Conservation (phyloP, 2,113 vertebrate species). For the Philantomba maxwellii region DNA sequence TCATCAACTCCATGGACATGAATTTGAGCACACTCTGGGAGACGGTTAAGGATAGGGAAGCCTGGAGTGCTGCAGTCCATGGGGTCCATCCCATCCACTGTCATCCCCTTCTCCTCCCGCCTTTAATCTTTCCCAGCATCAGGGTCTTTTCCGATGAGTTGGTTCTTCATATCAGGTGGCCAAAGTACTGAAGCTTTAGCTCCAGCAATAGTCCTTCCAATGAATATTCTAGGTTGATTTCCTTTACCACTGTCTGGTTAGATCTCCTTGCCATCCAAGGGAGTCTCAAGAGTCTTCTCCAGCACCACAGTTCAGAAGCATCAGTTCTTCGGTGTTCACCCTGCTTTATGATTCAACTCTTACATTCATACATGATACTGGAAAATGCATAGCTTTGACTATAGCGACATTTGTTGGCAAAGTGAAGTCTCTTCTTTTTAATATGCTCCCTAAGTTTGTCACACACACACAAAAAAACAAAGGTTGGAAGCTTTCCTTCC, state of each 20-base stretch:
- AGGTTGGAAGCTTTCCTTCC: not conserved
- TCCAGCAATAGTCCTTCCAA: not conserved
- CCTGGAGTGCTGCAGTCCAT: not conserved
- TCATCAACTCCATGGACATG: not conserved
- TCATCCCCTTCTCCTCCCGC: accelerated
- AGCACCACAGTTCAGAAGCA: not conserved
- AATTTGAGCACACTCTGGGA: not conserved
- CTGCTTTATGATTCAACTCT: not conserved
- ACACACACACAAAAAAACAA: too few relatives aligned
- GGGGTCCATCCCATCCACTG: not conserved
- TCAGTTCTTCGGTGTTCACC: not conserved
- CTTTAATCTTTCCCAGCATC: not conserved
- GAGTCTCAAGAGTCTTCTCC: not conserved
- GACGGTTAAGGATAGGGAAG: not conserved
- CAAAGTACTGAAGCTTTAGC: not conserved
- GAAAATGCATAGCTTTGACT: not conserved
- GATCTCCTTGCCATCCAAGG: not conserved
- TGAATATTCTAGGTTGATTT: not conserved
- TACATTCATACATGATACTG: not conserved
- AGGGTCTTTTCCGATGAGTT: not conserved
- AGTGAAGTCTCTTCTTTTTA: not conserved
- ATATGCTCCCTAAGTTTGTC: not conserved
- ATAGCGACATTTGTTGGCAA: not conserved
- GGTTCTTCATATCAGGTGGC: not conserved
- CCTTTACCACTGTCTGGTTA: not conserved